Evolutionary conservation across 2,113 vertebrate species (phyloP).

Genomic region (Ameiurus melas): DNA sequence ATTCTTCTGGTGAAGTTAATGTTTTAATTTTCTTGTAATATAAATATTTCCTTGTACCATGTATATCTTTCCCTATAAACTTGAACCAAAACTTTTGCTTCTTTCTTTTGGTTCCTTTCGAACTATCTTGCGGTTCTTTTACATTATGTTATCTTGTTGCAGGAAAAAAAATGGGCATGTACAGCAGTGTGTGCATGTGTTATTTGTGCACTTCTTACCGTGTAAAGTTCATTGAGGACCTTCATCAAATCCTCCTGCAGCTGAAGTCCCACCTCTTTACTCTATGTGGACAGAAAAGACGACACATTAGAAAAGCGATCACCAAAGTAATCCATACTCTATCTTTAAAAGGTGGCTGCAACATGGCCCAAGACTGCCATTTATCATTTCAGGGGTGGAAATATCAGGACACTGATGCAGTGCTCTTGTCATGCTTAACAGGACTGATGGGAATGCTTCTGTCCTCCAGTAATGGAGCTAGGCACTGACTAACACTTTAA

Average conservation of each 20-base stretch:
- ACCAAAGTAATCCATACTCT: not conserved
- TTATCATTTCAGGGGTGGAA: not conserved
- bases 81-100: not conserved
- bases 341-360: not conserved
- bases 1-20: not conserved
- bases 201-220: constrained; percentile 75
- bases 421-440: constrained; percentile 13
- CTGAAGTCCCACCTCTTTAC: constrained; percentile 95
- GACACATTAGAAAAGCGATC: constrained; percentile 3
- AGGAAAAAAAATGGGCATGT: not conserved
- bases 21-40: not conserved
- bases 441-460: not conserved
- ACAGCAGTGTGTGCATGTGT: not conserved
- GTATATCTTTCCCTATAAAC: not conserved
- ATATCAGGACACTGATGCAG: not conserved
- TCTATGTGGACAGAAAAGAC: constrained; percentile 75
- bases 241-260: constrained; percentile 98
- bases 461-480: constrained; percentile 20
- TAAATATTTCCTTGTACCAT: not conserved
- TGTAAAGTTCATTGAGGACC: constrained; percentile 94
- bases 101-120: not conserved
- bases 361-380: not conserved
- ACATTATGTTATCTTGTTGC: not conserved
- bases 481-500: constrained; percentile 7
- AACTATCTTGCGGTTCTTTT: not conserved